Conservation (phyloP, 1,140 invertebrate genomes). For the Dendroctonus ponderosae region DNA sequence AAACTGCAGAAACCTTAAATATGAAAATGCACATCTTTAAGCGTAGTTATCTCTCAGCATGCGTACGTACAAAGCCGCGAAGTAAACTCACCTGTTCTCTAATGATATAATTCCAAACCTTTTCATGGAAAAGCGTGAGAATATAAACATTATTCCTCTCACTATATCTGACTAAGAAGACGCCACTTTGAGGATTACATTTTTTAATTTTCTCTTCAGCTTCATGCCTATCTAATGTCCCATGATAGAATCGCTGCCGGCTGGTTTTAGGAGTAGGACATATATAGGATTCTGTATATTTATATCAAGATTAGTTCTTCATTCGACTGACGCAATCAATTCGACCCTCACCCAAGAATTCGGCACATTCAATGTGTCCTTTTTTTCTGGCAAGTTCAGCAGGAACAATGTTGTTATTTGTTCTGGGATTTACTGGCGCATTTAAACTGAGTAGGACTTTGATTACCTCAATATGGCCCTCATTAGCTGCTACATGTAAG, state of each 20-base stretch:
- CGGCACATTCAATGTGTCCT: slow-evolving; percentile 68
- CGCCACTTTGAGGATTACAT: slow-evolving; percentile 63
- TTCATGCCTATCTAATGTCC: slow-evolving; percentile 73
- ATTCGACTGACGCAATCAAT: background rate
- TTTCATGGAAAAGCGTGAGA: slow-evolving; percentile 72
- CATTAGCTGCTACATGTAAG: slow-evolving; percentile 82
- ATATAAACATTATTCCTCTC: slow-evolving; percentile 69
- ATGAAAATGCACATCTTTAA: too few species aligned
- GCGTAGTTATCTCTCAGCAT: background rate
- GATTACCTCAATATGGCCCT: slow-evolving; percentile 73
- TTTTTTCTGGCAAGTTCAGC: slow-evolving; percentile 73
- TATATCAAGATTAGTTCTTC: too few species aligned
- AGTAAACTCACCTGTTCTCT: slow-evolving; percentile 60
- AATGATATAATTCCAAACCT: slow-evolving; percentile 80
- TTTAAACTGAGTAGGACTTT: slow-evolving; percentile 70
- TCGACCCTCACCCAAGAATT: slow-evolving; percentile 65
- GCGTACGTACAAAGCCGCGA: slow-evolving; percentile 2
- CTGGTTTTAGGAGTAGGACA: slow-evolving; percentile 63
- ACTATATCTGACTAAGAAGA: slow-evolving; percentile 80
- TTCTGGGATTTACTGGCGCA: slow-evolving; percentile 78
- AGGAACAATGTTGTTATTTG: slow-evolving; percentile 71
- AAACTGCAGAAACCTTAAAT: too few species aligned
- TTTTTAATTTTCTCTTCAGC: slow-evolving; percentile 63
- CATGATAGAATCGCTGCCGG: slow-evolving; percentile 79
- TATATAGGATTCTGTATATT: slow-evolving; percentile 60